These are phyloP conservation scores for Melikaiella ostensackeni DNA, from an alignment of 2,888 invertebrate genomes.

Conservation along the genomic window DNA sequence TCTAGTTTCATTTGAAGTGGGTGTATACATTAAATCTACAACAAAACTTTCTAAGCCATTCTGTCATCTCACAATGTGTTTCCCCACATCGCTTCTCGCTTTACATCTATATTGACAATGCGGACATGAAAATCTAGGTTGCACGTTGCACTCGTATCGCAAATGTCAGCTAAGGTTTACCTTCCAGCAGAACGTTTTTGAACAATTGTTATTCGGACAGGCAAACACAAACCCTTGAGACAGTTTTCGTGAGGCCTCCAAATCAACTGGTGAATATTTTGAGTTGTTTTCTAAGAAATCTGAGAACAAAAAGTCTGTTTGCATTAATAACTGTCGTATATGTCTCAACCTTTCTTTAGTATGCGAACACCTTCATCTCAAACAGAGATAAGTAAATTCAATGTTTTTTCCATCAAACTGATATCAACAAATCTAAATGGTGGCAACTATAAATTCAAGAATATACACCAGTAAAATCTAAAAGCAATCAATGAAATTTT, in stretches of 20 bases:
- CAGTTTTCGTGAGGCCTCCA: background rate
- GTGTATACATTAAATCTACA: slow-evolving; percentile 49
- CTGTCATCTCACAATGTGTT: slow-evolving; percentile 58
- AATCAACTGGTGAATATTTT: background rate
- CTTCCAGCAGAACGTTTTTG: slow-evolving; percentile 62
- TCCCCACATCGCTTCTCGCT: slow-evolving; percentile 59
- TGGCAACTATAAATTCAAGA: too few relatives aligned
- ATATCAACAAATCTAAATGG: too few relatives aligned
- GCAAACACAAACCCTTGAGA: slow-evolving; percentile 40
- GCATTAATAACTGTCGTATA: background rate
- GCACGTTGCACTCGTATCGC: slow-evolving; percentile 71
- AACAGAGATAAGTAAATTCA: too few relatives aligned
- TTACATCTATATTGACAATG: slow-evolving; percentile 69
- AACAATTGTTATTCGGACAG: slow-evolving; percentile 63
- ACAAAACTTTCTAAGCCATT: slow-evolving; percentile 51
- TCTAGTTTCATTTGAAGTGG: too few relatives aligned
- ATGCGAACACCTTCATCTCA: too few relatives aligned
- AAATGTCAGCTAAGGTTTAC: slow-evolving; percentile 69
- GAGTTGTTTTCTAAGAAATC: background rate
- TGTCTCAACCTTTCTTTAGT: too few relatives aligned
- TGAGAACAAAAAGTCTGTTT: background rate
- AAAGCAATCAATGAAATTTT: too few relatives aligned
- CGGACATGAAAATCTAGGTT: slow-evolving; percentile 73
- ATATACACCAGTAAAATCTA: too few relatives aligned
- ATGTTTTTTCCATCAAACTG: too few relatives aligned